Conservation (phyloP, 2,888 invertebrate genomes). For the Monopis laevigella region DNA sequence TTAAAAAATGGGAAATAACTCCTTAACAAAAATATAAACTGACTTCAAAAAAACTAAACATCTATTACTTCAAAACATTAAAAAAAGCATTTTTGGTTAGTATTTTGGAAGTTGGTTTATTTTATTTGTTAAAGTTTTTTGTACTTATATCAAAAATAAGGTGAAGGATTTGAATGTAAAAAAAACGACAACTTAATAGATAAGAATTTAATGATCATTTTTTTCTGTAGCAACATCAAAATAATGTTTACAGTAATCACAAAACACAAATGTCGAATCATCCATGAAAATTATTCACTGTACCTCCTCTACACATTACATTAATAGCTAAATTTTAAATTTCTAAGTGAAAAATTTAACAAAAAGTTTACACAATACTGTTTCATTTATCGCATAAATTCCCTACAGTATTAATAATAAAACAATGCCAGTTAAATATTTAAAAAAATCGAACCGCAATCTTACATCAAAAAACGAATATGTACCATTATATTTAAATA, state of each 20-base stretch:
- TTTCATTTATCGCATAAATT: not conserved
- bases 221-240: conserved; percentile 53
- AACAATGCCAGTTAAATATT: not conserved
- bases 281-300: conserved; percentile 33
- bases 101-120: too few species aligned
- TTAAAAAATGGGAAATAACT: too few species aligned
- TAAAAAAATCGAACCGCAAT: not conserved
- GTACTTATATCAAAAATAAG: too few species aligned
- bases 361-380: conserved; percentile 19
- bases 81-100: too few species aligned
- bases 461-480: not conserved
- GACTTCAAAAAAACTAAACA: too few species aligned
- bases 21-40: too few species aligned
- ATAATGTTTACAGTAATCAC: conserved; percentile 51
- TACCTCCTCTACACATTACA: conserved; percentile 38
- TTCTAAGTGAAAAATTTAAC: conserved; percentile 9
- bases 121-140: too few species aligned
- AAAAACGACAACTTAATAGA: conserved; percentile 33
- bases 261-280: conserved; percentile 38
- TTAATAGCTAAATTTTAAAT: conserved; percentile 26
- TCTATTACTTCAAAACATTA: too few species aligned
- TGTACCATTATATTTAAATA: not conserved
- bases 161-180: conserved; percentile 3
- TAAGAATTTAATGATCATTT: conserved; percentile 63
- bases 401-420: conserved; percentile 2